phyloP scores from a whole-genome alignment of 2,888 invertebrate species.

The Tetramorium bicarinatum region DNA sequence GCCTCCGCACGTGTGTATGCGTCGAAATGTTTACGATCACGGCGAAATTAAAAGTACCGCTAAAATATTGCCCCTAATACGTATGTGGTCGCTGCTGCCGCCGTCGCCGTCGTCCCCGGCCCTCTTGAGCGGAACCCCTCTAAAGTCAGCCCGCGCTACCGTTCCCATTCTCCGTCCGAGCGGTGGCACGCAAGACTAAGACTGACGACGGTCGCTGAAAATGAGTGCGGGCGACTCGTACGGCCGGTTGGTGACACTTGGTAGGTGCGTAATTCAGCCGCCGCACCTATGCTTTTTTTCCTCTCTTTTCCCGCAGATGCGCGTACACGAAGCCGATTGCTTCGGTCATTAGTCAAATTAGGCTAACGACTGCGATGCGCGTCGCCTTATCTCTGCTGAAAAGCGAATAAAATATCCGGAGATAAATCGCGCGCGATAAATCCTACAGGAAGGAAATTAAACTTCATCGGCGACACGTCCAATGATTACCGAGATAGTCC shows the following conservation, averaged over 20 bases:
- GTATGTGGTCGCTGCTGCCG: conserved; percentile 70
- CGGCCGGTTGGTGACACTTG: conserved; percentile 52
- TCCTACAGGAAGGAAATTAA: conserved; percentile 40
- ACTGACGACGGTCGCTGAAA: conserved; percentile 51
- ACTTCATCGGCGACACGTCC: conserved; percentile 31
- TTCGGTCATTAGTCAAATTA: conserved; percentile 54
- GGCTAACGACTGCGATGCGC: conserved; percentile 45
- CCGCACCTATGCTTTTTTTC: conserved; percentile 14
- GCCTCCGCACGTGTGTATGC: conserved; percentile 71
- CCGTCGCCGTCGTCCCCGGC: conserved; percentile 21
- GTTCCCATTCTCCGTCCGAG: conserved; percentile 30
- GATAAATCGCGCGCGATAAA: conserved; percentile 52
- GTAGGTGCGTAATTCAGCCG: conserved; percentile 45
- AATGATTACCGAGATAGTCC: conserved; percentile 31
- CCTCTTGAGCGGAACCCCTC: conserved; percentile 23
- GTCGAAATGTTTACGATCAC: conserved; percentile 86
- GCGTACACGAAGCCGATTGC: conserved; percentile 46
- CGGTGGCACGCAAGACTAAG: conserved; percentile 50
- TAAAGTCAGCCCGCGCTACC: conserved; percentile 26
- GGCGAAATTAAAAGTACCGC: conserved; percentile 85
- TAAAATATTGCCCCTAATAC: conserved; percentile 84
- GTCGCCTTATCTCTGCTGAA: conserved; percentile 40
- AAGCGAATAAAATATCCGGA: conserved; percentile 45
- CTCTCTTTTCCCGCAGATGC: background rate
- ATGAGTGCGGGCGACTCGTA: conserved; percentile 44